These are phyloP conservation scores for Lasius fuliginosus DNA, from an alignment of 2,888 invertebrate species.

Conservation along the genomic window DNA sequence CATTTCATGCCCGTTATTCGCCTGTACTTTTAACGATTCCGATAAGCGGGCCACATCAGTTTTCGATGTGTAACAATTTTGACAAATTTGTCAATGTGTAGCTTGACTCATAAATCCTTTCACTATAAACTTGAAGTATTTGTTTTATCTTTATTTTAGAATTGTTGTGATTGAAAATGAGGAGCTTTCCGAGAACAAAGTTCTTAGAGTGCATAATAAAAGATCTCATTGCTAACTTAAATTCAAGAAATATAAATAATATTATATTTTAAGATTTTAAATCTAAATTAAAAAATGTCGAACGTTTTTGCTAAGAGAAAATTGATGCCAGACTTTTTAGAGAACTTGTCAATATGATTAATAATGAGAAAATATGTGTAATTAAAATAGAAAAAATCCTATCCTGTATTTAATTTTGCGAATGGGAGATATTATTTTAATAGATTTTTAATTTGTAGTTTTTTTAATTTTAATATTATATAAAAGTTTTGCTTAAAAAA, in stretches of 20 bases:
- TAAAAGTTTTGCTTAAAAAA: not conserved
- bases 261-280: constrained; percentile 20
- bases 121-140: constrained; percentile 11
- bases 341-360: not conserved
- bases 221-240: not conserved
- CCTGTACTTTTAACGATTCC: constrained; percentile 69
- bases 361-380: not conserved
- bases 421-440: not conserved
- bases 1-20: constrained; percentile 67
- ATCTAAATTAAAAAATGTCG: not conserved
- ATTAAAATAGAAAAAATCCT: not conserved
- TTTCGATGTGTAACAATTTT: constrained; percentile 28
- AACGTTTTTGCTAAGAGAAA: not conserved
- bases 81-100: constrained; percentile 31
- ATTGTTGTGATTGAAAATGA: constrained; percentile 9
- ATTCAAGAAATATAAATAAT: not conserved
- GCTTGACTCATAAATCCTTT: constrained; percentile 17
- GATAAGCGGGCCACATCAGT: constrained; percentile 36
- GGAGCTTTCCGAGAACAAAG: not conserved
- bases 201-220: not conserved
- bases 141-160: constrained; percentile 18
- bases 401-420: not conserved
- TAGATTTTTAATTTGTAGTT: not conserved
- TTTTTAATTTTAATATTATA: not conserved
- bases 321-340: not conserved